These are phyloP conservation scores for Dynastes grantii DNA, from an alignment of 2,888 invertebrate genomes.

Conservation along the genomic window DNA sequence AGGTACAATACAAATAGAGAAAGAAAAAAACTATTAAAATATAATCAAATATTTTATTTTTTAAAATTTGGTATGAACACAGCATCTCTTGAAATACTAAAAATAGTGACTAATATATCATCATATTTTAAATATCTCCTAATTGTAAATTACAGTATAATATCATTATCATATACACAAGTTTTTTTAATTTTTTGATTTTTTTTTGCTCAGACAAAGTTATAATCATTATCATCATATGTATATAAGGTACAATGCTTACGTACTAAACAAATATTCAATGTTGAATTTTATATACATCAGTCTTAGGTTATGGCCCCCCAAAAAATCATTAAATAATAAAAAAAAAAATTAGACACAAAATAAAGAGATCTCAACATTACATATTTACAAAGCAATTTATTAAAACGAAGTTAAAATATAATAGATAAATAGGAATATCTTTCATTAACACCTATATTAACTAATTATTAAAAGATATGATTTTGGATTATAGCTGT, in stretches of 20 bases:
- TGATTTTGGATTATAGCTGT: constrained; percentile 34
- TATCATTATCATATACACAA: background rate
- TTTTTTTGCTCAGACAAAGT: background rate
- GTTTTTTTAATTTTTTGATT: constrained; percentile 1
- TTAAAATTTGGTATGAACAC: constrained; percentile 48
- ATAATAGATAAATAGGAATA: too few species aligned
- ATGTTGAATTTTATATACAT: constrained; percentile 56
- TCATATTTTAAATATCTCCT: constrained; percentile 1
- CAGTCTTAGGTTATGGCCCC: constrained; percentile 64
- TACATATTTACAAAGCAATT: constrained; percentile 17
- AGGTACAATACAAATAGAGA: too few species aligned
- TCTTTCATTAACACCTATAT: background rate
- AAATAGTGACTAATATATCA: constrained; percentile 42
- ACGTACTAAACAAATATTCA: background rate
- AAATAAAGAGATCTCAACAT: constrained; percentile 6
- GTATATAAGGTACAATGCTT: background rate
- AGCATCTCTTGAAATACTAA: constrained; percentile 46
- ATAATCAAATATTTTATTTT: constrained; percentile 16
- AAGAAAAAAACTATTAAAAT: background rate
- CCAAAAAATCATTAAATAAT: constrained; percentile 47
- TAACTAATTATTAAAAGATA: constrained; percentile 46
- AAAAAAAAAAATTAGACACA: too few species aligned
- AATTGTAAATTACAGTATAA: background rate
- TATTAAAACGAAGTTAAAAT: too few species aligned
- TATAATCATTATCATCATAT: constrained; percentile 3